phyloP scores from a whole-genome alignment of 2,888 invertebrate genomes.

The Pachliopta kotzebuea region DNA sequence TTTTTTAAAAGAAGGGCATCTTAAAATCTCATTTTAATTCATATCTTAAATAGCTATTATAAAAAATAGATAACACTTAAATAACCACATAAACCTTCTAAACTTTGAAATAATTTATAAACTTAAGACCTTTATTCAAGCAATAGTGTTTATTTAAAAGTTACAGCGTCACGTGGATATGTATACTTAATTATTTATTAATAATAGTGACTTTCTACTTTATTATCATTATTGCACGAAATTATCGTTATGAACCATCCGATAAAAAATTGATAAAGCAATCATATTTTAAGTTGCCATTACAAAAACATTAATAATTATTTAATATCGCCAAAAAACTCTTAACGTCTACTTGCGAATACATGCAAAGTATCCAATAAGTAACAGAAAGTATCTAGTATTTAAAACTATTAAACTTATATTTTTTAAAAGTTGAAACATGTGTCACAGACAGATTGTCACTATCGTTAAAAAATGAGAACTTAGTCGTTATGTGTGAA shows the following conservation, averaged over 20 bases:
- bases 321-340: too few species aligned
- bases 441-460: not conserved
- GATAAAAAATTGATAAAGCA: conserved; percentile 4
- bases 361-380: too few species aligned
- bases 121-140: not conserved
- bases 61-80: not conserved
- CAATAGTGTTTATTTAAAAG: not conserved
- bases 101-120: not conserved
- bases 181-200: conserved; percentile 3
- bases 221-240: conserved; percentile 16
- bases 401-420: not conserved
- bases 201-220: conserved; percentile 10
- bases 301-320: conserved; percentile 20
- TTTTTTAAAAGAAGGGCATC: not conserved
- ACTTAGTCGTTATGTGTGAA: conserved; percentile 12
- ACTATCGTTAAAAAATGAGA: conserved; percentile 13
- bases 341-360: too few species aligned
- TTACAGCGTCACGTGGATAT: not conserved
- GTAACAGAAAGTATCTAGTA: too few species aligned
- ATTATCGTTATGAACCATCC: conserved; percentile 17
- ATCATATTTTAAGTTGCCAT: not conserved
- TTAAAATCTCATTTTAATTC: not conserved
- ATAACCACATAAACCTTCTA: not conserved
- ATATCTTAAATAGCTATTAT: not conserved
- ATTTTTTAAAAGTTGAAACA: not conserved